These are phyloP conservation scores for Scaeva pyrastri DNA, from an alignment of 2,888 invertebrate genomes.

Conservation along the genomic window DNA sequence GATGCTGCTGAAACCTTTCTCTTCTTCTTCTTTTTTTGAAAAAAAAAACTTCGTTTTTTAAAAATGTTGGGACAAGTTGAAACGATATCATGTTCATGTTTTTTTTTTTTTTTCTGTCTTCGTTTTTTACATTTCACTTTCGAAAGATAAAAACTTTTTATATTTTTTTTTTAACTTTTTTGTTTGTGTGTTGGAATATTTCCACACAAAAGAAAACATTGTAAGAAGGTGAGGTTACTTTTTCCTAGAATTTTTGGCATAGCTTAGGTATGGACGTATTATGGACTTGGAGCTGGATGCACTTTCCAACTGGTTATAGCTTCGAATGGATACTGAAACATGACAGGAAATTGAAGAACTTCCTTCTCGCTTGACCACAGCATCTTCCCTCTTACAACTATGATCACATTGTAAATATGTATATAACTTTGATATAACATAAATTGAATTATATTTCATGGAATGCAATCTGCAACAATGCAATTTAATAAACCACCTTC, in stretches of 20 bases:
- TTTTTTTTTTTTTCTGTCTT: background rate
- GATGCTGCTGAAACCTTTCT: background rate
- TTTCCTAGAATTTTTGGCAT: background rate
- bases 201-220: conserved; percentile 9
- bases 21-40: background rate
- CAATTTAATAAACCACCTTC: no score
- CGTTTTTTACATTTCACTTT: background rate
- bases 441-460: conserved; percentile 3
- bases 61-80: conserved; percentile 24
- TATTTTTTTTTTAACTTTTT: background rate
- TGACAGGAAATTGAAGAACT: conserved; percentile 18
- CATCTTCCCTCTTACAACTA: background rate
- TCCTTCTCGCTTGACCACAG: background rate
- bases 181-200: background rate
- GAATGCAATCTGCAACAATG: background rate
- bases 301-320: background rate
- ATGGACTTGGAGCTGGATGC: no score
- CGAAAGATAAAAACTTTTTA: conserved; percentile 18
- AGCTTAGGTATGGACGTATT: background rate
- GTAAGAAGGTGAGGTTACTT: conserved; percentile 7
- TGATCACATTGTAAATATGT: no score
- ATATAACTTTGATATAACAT: no score
- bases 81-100: conserved; percentile 15
- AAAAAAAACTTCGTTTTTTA: conserved; percentile 20
- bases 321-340: background rate